A percentile compares a stretch with the other conserved stretches of the same genome.
phyloP scores from a whole-genome alignment of 1,140 invertebrate genomes.

The Anastrepha ludens region DNA sequence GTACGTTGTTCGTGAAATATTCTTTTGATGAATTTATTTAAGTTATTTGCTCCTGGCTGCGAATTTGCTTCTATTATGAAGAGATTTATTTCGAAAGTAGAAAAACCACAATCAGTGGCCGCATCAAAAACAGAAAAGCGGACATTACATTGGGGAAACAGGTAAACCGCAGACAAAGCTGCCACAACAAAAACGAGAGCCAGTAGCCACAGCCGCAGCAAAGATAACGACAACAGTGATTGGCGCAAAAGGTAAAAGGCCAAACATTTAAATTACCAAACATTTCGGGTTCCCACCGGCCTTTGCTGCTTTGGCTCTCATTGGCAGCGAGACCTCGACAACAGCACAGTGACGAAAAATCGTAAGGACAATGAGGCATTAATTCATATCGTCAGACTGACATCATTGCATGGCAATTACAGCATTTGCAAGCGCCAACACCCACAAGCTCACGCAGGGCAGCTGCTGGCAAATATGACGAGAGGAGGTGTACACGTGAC shows the following conservation, averaged over 20 bases:
- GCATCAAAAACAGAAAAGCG: background rate
- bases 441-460: background rate
- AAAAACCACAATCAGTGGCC: background rate
- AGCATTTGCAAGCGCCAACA: too few relatives aligned
- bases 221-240: background rate
- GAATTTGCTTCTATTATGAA: background rate
- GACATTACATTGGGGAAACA: background rate
- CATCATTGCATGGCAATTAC: too few relatives aligned
- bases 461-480: background rate
- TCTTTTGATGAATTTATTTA: background rate
- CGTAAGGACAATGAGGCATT: background rate
- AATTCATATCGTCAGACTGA: background rate
- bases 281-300: background rate
- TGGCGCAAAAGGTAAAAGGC: conserved; percentile 7
- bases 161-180: conserved; percentile 8
- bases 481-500: background rate
- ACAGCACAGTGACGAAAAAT: background rate
- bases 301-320: background rate
- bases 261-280: conserved; percentile 10
- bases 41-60: background rate
- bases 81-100: background rate
- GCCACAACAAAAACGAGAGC: background rate
- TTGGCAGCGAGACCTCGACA: background rate
- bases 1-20: too few relatives aligned
- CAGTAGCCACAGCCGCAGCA: background rate